phyloP scores from a whole-genome alignment of 1,140 invertebrate species.

The Zaprionus lachaisei region DNA sequence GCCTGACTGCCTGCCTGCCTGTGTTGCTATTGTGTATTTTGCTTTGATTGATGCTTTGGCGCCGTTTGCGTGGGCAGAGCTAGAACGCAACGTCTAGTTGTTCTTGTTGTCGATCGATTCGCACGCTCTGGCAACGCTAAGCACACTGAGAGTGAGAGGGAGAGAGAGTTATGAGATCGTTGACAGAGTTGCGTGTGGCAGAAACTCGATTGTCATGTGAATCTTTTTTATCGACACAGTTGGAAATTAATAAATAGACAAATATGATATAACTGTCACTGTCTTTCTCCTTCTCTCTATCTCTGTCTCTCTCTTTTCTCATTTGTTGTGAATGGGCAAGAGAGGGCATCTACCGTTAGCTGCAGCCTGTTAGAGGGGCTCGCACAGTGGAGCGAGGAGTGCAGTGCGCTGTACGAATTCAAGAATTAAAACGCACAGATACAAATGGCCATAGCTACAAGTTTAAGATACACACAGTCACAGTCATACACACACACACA shows the following conservation, averaged over 20 bases:
- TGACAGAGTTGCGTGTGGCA: conserved; percentile 48
- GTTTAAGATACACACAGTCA: conserved; percentile 18
- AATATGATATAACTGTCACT: not conserved
- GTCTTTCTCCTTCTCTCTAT: not conserved
- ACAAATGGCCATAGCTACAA: conserved; percentile 12
- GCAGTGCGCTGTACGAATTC: conserved; percentile 24
- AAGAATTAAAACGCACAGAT: conserved; percentile 41
- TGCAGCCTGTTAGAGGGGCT: conserved; percentile 37
- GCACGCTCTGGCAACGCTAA: conserved; percentile 44
- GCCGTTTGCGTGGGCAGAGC: conserved; percentile 43
- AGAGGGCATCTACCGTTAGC: conserved; percentile 5
- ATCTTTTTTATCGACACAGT: conserved; percentile 44
- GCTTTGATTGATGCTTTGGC: conserved; percentile 56
- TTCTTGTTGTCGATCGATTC: conserved; percentile 23
- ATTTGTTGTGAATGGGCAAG: not conserved
- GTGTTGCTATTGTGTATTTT: conserved; percentile 45
- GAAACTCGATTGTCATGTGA: conserved; percentile 70
- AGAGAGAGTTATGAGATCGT: conserved; percentile 25
- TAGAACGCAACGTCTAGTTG: conserved; percentile 3
- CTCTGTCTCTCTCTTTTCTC: not conserved
- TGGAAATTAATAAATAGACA: conserved; percentile 23
- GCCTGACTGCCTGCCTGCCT: not conserved
- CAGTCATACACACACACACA: conserved; percentile 17
- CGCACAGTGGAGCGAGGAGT: conserved; percentile 2
- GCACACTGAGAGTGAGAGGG: not conserved